phyloP scores from a whole-genome alignment of 2,888 invertebrate species.

The Macropis europaea region DNA sequence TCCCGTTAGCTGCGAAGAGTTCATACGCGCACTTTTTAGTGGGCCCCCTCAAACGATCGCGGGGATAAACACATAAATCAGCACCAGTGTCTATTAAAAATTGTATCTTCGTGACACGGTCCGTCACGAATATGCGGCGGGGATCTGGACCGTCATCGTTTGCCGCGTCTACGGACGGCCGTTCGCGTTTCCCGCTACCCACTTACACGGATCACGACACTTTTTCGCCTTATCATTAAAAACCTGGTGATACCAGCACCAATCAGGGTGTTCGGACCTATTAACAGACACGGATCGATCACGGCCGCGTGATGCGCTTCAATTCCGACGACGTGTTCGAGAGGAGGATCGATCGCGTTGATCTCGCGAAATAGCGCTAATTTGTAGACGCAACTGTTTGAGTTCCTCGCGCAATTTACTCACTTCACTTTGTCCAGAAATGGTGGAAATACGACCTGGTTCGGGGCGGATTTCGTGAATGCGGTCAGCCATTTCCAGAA shows the following conservation, averaged over 20 bases:
- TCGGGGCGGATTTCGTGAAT: neutral
- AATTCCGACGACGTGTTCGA: too few species aligned
- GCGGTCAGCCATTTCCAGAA: neutral
- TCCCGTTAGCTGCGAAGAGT: neutral
- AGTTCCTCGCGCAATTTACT: neutral
- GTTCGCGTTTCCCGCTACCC: neutral
- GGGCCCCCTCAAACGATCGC: too few species aligned
- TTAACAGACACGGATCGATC: too few species aligned
- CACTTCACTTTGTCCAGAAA: too few species aligned
- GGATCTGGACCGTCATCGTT: neutral
- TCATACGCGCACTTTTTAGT: too few species aligned
- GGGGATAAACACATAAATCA: too few species aligned
- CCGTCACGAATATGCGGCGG: neutral
- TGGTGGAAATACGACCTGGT: neutral
- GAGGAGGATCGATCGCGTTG: too few species aligned
- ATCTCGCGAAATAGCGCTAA: too few species aligned
- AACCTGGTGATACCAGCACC: neutral
- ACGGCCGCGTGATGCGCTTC: too few species aligned
- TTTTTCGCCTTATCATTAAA: neutral
- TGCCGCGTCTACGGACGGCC: neutral
- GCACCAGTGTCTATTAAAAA: too few species aligned
- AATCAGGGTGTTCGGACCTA: too few species aligned
- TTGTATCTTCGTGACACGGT: neutral
- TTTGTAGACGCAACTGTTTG: too few species aligned
- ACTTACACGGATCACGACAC: neutral